Conservation (phyloP, 2,113 vertebrate species). For the Orycteropus afer region DNA sequence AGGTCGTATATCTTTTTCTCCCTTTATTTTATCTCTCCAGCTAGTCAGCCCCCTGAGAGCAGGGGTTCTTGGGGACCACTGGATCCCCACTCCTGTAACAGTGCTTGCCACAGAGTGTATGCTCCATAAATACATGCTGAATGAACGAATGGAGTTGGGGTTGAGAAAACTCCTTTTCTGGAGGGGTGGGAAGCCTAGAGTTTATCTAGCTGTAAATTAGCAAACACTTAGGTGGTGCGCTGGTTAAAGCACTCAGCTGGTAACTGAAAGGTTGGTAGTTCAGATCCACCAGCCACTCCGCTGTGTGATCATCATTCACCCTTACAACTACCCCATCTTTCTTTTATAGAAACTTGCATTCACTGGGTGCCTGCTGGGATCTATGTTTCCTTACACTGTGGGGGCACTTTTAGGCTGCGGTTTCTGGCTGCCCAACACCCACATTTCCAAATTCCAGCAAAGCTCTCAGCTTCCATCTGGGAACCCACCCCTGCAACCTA, state of each 20-base stretch:
- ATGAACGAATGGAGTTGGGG: background rate
- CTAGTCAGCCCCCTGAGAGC: background rate
- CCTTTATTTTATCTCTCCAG: background rate
- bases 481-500: background rate
- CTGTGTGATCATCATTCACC: background rate
- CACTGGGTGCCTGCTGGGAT: background rate
- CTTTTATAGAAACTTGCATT: background rate
- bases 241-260: background rate
- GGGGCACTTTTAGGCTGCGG: background rate
- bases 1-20: background rate
- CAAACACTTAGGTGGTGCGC: background rate
- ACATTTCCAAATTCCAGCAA: background rate
- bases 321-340: background rate
- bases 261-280: background rate
- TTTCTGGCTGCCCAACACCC: background rate
- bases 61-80: fast-evolving
- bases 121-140: background rate
- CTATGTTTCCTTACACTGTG: fast-evolving
- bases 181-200: background rate
- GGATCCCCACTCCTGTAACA: background rate
- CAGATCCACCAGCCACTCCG: background rate
- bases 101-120: background rate
- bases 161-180: fast-evolving
- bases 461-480: background rate
- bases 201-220: background rate